Conservation (phyloP, 2,797 vertebrate species). For the Tachyglossus aculeatus region DNA sequence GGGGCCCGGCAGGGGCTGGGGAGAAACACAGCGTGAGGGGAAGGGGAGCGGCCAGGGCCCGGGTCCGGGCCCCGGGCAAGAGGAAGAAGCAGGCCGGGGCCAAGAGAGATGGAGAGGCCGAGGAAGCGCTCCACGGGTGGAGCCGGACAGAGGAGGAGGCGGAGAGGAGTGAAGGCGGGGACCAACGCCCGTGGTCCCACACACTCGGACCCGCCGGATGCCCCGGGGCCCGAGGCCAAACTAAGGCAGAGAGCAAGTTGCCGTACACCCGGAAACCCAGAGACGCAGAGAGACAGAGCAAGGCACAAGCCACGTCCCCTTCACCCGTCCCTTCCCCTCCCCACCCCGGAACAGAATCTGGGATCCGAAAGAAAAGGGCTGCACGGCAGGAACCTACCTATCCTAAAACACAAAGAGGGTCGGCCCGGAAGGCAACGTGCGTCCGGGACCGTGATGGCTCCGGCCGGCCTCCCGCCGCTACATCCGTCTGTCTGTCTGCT, state of each 20-base stretch:
- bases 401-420: too few relatives aligned
- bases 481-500: too few relatives aligned
- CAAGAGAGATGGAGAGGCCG: background rate
- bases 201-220: too few relatives aligned
- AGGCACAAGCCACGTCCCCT: background rate
- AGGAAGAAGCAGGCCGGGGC: conserved; percentile 6
- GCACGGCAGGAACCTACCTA: too few relatives aligned
- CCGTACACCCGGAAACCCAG: background rate
- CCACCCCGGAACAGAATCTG: background rate
- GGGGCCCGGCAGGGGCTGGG: conserved; percentile 70
- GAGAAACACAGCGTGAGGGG: conserved; percentile 59
- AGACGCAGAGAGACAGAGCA: background rate
- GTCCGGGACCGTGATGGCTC: too few relatives aligned
- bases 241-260: background rate
- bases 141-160: conserved; percentile 24
- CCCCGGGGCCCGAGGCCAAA: too few relatives aligned
- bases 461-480: too few relatives aligned
- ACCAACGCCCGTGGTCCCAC: too few relatives aligned
- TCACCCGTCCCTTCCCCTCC: background rate
- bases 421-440: too few relatives aligned
- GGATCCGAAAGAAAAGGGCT: conserved; percentile 25
- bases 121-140: background rate
- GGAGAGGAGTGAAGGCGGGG: conserved; percentile 69
- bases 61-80: background rate
- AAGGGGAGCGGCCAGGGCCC: background rate